Percentiles rank a stretch among this genome's conserved stretches.
phyloP scores from a whole-genome alignment of 2,113 vertebrate species.

The Perca fluviatilis region DNA sequence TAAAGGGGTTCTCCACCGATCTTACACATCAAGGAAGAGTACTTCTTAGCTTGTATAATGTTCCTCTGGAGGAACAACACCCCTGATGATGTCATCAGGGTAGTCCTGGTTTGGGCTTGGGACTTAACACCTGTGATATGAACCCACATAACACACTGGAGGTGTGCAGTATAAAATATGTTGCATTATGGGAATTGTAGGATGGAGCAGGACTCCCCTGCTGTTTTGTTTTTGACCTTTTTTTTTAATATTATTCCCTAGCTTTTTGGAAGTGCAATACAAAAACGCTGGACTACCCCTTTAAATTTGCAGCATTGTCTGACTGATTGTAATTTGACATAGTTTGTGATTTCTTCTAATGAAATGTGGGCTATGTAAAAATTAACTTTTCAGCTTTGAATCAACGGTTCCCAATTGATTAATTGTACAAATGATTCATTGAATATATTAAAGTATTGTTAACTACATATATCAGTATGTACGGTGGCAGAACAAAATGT shows the following conservation, averaged over 20 bases:
- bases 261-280: background rate
- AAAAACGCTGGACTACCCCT: background rate
- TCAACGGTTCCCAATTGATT: background rate
- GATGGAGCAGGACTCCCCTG: background rate
- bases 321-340: background rate
- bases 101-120: background rate
- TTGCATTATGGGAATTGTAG: slow-evolving; percentile 4
- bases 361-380: background rate
- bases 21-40: background rate
- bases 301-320: background rate
- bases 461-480: background rate
- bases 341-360: background rate
- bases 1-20: background rate
- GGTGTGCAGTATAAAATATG: background rate
- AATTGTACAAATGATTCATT: background rate
- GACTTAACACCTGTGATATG: background rate
- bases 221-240: background rate
- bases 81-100: background rate
- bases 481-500: background rate
- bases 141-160: background rate
- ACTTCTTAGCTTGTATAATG: background rate
- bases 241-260: background rate
- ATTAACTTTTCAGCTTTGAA: background rate
- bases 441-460: background rate
- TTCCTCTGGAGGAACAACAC: background rate